A percentile compares a stretch with the other conserved stretches of the same genome.
phyloP scores from a whole-genome alignment of 2,888 invertebrate genomes.

The Lydus trimaculatus region DNA sequence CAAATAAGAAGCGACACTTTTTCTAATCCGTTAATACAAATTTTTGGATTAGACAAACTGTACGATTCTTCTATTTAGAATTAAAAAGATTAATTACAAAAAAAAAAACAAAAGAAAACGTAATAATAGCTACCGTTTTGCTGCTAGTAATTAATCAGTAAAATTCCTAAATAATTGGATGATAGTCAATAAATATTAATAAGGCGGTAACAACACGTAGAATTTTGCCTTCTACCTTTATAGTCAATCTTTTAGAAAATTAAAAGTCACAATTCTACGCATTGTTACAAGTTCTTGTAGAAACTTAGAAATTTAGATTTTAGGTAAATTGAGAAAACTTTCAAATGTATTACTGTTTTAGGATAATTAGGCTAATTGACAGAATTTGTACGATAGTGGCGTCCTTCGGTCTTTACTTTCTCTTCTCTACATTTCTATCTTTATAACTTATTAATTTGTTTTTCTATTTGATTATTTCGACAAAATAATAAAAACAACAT shows the following conservation, averaged over 20 bases:
- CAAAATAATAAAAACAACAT: neutral
- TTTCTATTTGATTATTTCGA: neutral
- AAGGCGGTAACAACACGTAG: neutral
- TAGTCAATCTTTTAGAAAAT: neutral
- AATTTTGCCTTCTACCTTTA: neutral
- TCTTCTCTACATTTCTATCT: neutral
- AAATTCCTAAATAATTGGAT: conserved; percentile 1
- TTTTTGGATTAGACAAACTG: neutral
- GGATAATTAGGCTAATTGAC: conserved; percentile 8
- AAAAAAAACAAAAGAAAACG: neutral
- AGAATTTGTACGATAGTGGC: conserved; percentile 50
- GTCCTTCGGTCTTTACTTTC: conserved; percentile 41
- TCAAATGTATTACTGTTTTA: conserved; percentile 2
- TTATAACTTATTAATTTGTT: neutral
- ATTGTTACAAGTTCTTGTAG: neutral
- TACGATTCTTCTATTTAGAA: neutral
- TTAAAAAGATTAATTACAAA: neutral
- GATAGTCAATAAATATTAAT: neutral
- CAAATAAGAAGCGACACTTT: neutral
- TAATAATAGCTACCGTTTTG: conserved; percentile 7
- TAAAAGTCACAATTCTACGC: neutral
- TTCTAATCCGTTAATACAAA: neutral
- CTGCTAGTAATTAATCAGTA: conserved; percentile 10
- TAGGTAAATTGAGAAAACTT: neutral
- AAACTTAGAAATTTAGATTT: conserved; percentile 2